Percentiles rank a stretch among this genome's conserved stretches.
These are phyloP conservation scores for Phengaris arion DNA, from an alignment of 2,888 invertebrate genomes.

Conservation along the genomic window DNA sequence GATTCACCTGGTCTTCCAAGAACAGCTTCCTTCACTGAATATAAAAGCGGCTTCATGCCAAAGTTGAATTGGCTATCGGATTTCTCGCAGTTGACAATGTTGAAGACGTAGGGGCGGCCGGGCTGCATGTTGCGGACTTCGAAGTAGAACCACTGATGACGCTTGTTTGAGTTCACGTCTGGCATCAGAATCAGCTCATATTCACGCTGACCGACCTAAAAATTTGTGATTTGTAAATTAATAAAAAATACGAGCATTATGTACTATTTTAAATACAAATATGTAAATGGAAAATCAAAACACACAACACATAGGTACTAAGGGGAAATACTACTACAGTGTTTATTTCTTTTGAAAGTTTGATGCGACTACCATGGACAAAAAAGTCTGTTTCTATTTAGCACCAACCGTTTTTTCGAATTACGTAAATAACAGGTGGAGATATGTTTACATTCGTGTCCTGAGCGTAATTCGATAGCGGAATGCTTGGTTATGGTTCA, in stretches of 20 bases:
- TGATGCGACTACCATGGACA: not conserved
- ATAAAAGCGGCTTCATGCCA: constrained; percentile 93
- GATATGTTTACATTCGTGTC: not conserved
- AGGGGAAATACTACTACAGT: too few species aligned
- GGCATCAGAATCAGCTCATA: constrained; percentile 91
- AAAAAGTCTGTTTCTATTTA: not conserved
- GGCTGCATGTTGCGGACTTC: constrained; percentile 89
- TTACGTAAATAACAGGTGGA: not conserved
- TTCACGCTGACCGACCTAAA: constrained; percentile 85
- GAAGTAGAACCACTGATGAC: constrained; percentile 95
- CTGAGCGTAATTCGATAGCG: constrained; percentile 2
- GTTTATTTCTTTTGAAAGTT: too few species aligned
- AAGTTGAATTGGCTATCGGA: constrained; percentile 92
- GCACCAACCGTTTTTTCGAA: not conserved
- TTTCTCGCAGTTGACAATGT: constrained; percentile 93
- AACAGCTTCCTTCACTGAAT: constrained; percentile 87
- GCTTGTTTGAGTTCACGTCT: constrained; percentile 88
- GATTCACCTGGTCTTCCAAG: constrained; percentile 69
- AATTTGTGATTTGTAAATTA: constrained; percentile 35
- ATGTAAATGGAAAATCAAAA: not conserved
- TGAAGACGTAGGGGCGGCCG: constrained; percentile 86
- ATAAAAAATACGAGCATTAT: too few species aligned
- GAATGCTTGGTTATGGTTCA: constrained; percentile 2
- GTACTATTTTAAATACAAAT: too few species aligned
- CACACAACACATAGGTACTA: not conserved